Conservation (phyloP, 1,140 invertebrate species). For the Drosophila nannoptera region DNA sequence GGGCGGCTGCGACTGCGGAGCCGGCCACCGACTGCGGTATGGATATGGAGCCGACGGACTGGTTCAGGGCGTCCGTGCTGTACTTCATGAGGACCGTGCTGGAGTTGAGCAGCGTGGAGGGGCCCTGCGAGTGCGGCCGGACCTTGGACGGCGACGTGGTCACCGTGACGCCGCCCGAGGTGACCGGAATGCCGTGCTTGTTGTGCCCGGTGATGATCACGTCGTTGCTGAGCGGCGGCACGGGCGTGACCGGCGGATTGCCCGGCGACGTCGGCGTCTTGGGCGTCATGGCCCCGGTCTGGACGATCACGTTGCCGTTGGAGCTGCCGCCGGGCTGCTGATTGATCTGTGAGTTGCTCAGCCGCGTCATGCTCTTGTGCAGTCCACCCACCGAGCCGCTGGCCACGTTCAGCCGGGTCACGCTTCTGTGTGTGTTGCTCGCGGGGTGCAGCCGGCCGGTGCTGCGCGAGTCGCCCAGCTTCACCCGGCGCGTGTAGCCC, state of each 20-base stretch:
- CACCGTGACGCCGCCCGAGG: slow-evolving; percentile 84
- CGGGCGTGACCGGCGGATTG: slow-evolving; percentile 74
- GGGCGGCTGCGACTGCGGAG: background rate
- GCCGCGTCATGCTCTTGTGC: slow-evolving; percentile 89
- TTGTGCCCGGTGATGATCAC: slow-evolving; percentile 80
- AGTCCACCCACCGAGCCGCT: slow-evolving; percentile 87
- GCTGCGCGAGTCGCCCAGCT: slow-evolving; percentile 84
- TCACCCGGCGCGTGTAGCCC: slow-evolving; percentile 83
- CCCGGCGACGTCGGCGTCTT: slow-evolving; percentile 56
- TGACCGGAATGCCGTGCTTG: slow-evolving; percentile 80
- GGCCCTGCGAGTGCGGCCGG: slow-evolving; percentile 80
- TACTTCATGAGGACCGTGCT: slow-evolving; percentile 76
- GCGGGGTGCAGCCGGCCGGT: slow-evolving; percentile 84
- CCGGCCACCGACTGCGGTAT: slow-evolving; percentile 49
- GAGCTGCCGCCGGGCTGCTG: slow-evolving; percentile 70
- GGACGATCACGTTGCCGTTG: slow-evolving; percentile 72
- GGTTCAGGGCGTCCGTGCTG: slow-evolving; percentile 76
- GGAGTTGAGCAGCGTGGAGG: slow-evolving; percentile 78
- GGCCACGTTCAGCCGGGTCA: slow-evolving; percentile 86
- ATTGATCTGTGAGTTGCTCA: slow-evolving; percentile 86
- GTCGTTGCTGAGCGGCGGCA: slow-evolving; percentile 76
- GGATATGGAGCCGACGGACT: slow-evolving; percentile 75
- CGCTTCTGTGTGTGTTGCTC: slow-evolving; percentile 85
- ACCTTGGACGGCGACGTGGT: slow-evolving; percentile 81
- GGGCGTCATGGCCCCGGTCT: slow-evolving; percentile 62